Evolutionary conservation across 1,140 invertebrate genomes (phyloP), one percentile per base, ranked within the genome.

Genomic region (Macrocentrus cingulum): DNA sequence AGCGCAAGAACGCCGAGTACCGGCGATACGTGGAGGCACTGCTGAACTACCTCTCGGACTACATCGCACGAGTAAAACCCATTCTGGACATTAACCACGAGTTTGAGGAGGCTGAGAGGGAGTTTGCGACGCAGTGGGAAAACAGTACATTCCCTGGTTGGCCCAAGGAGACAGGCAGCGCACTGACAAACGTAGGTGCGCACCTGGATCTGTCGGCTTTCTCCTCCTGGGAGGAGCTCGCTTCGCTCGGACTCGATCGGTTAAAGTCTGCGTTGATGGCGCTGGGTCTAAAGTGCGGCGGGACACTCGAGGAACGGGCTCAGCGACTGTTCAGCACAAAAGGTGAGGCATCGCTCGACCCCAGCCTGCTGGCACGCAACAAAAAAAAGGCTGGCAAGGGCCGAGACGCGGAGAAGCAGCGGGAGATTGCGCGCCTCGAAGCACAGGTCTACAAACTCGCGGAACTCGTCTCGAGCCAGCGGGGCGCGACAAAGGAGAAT

Each of bases 261-360:
- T 83, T 99, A 1, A 99, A 99, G 76, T 97, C 94, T 11, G 98
- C 96, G 7, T 79, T 99, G 1, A 91, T 98, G 87, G 97, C 97
- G 3, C 77, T 99, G n/a, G 94, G 94, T 0, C 81, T 99, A 0
- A 99, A 99, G 79, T 99, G 98, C 83, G 98, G 98, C 56, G 98
- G 97, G 2, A 98, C 97, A 15, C 79, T 99, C 15, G 95, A 98
- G 82, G 96, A 99, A 82, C 82, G 97, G 66, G 97, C 97, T 2
- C 91, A 98, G 71, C 84, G 97, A 69, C 83, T 99, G 53, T 99
- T 97, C 70, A 89, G 87, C 55, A 98, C 95, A 0, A 99, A 98
- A 81, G 96, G 95, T 0, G 94, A 97, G 74, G 90, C 87, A 50
- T 86, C 92, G 2, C 74, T 98, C 15, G 95, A 98, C 76, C 91